Conservation (phyloP, 2,797 vertebrate species). For the Pseudochirops cupreus region DNA sequence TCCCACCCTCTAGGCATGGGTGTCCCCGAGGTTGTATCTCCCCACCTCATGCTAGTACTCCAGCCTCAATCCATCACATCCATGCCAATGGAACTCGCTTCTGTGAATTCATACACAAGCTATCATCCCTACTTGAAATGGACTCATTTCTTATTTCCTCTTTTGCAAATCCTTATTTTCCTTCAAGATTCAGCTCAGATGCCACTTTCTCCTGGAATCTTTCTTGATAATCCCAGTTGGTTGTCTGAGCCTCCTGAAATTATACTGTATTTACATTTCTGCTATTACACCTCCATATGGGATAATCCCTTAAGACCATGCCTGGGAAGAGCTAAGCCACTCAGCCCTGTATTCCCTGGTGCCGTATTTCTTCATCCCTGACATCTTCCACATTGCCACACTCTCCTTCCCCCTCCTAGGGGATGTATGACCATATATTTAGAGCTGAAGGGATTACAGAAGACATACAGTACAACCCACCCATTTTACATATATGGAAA, state of each 20-base stretch:
- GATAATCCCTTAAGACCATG: background rate
- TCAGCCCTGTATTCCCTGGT: background rate
- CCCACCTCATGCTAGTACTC: background rate
- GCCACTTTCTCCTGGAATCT: background rate
- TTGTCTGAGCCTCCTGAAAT: background rate
- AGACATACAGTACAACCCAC: background rate
- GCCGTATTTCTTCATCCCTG: background rate
- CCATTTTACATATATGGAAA: background rate
- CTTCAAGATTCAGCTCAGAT: background rate
- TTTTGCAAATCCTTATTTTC: background rate
- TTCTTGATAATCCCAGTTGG: background rate
- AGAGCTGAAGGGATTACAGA: background rate
- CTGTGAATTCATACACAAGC: background rate
- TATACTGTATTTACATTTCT: background rate
- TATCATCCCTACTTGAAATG: background rate
- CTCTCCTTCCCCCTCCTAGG: background rate
- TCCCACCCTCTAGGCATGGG: background rate
- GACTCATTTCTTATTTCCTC: background rate
- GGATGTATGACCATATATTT: background rate
- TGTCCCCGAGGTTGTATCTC: background rate
- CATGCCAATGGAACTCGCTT: background rate
- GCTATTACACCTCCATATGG: background rate
- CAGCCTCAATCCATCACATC: background rate
- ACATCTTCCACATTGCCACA: background rate
- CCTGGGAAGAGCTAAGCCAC: background rate